Evolutionary conservation across 1,140 invertebrate species (phyloP).

Genomic region (Penaeus japonicus): DNA sequence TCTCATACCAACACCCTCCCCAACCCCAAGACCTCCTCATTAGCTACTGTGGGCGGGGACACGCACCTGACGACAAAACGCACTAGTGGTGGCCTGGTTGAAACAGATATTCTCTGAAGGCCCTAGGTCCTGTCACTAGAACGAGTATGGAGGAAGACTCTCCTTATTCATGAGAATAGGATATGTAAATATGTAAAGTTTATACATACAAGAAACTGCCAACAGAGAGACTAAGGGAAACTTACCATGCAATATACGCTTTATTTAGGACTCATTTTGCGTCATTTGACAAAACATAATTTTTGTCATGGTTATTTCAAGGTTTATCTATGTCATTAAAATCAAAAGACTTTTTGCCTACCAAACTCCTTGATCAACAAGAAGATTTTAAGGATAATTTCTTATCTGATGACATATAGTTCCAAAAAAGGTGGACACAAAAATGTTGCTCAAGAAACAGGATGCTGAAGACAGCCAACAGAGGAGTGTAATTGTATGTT

Average conservation of each 20-base stretch:
- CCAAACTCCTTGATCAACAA: background rate
- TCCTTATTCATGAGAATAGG: background rate
- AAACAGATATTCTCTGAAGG: slow-evolving; percentile 49
- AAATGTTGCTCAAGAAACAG: too few relatives aligned
- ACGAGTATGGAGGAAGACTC: background rate
- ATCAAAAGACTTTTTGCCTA: slow-evolving; percentile 24
- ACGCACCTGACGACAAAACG: slow-evolving; percentile 17
- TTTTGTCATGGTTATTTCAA: slow-evolving; percentile 42
- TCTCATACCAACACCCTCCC: slow-evolving; percentile 39
- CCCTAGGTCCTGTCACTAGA: background rate
- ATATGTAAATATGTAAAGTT: slow-evolving; percentile 52
- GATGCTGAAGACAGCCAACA: too few relatives aligned
- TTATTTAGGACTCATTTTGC: slow-evolving; percentile 29
- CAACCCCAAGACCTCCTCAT: slow-evolving; percentile 45
- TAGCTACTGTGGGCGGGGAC: background rate
- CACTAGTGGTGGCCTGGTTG: slow-evolving; percentile 38
- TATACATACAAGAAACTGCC: slow-evolving; percentile 36
- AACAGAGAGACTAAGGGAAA: slow-evolving; percentile 32
- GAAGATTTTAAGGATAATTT: too few relatives aligned
- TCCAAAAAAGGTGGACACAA: too few relatives aligned
- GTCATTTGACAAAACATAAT: slow-evolving; percentile 35
- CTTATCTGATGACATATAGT: too few relatives aligned
- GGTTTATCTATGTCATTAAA: slow-evolving; percentile 15
- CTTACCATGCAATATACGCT: slow-evolving; percentile 41
- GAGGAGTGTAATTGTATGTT: too few relatives aligned